phyloP scores from a whole-genome alignment of 2,797 vertebrate genomes.

The Gallinago nigripennis region DNA sequence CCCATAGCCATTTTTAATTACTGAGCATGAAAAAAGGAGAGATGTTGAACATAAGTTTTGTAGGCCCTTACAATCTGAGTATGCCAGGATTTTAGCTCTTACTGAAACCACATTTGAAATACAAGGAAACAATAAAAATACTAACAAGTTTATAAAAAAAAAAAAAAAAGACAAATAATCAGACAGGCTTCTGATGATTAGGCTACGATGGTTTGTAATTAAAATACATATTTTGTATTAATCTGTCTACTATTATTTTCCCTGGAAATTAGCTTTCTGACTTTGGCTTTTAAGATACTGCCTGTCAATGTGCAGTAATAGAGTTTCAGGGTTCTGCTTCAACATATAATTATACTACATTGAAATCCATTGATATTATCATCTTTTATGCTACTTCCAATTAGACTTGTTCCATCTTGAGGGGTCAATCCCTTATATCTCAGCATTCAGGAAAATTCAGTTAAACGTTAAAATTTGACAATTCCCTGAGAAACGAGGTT shows the following conservation, averaged over 20 bases:
- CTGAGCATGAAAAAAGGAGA: conserved; percentile 69
- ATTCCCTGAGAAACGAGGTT: not conserved
- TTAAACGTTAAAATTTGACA: conserved; percentile 22
- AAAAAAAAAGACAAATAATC: fast-evolving
- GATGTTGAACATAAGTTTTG: conserved; percentile 74
- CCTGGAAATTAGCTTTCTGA: conserved; percentile 38
- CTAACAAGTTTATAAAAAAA: not conserved
- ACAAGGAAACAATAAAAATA: conserved; percentile 28
- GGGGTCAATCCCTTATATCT: conserved; percentile 15
- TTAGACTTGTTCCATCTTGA: conserved; percentile 48
- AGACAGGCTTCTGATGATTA: not conserved
- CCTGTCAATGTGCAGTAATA: conserved; percentile 17
- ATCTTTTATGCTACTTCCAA: conserved; percentile 56
- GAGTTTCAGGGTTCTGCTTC: conserved; percentile 54
- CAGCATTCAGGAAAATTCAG: not conserved
- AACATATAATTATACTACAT: conserved; percentile 47
- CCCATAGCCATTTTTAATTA: conserved; percentile 84
- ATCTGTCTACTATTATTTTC: conserved; percentile 48
- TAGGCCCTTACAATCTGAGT: conserved; percentile 43
- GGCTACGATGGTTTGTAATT: conserved; percentile 4
- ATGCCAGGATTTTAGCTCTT: conserved; percentile 42
- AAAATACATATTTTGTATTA: conserved; percentile 49
- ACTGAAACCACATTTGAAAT: conserved; percentile 19
- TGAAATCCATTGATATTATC: conserved; percentile 53
- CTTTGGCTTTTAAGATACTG: conserved; percentile 45